A percentile compares a stretch with the other conserved stretches of the same genome.
Evolutionary conservation across 30 jellyfish, hydroid and myxozoan genomes (phyloP).

Genomic region (Turritopsis dohrnii): DNA sequence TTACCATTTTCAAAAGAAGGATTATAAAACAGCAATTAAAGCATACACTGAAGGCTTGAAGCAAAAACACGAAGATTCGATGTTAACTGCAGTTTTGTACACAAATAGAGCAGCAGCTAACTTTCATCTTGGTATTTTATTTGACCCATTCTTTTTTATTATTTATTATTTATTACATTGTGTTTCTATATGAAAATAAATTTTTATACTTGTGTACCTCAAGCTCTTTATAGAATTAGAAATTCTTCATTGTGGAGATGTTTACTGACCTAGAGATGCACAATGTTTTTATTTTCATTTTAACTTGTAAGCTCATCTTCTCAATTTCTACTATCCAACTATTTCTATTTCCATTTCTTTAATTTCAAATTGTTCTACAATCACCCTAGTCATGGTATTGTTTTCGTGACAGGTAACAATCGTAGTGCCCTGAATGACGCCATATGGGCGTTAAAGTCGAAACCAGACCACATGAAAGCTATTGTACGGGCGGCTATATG

Average conservation of each 20-base stretch:
- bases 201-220: too few species aligned
- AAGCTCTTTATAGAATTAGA: too few species aligned
- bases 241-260: too few species aligned
- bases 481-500: slow-evolving; percentile 77
- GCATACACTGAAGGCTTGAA: slow-evolving; percentile 92
- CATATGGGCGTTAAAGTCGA: slow-evolving; percentile 58
- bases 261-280: too few species aligned
- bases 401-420: slow-evolving; percentile 46
- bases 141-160: too few species aligned
- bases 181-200: too few species aligned
- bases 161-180: too few species aligned
- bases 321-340: too few species aligned
- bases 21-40: slow-evolving; percentile 54
- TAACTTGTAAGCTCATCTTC: too few species aligned
- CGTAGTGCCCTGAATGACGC: slow-evolving; percentile 87
- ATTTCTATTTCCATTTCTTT: too few species aligned
- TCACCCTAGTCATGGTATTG: background rate
- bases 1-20: slow-evolving; percentile 62
- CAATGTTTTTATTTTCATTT: too few species aligned
- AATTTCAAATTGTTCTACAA: background rate
- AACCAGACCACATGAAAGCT: slow-evolving; percentile 73
- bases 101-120: slow-evolving; percentile 94
- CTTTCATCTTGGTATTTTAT: slow-evolving; percentile 51
- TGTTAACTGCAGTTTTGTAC: slow-evolving; percentile 54
- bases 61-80: slow-evolving; percentile 53